Evolutionary conservation across 2,113 vertebrate species (phyloP).

Genomic region (Lophura nycthemera): DNA sequence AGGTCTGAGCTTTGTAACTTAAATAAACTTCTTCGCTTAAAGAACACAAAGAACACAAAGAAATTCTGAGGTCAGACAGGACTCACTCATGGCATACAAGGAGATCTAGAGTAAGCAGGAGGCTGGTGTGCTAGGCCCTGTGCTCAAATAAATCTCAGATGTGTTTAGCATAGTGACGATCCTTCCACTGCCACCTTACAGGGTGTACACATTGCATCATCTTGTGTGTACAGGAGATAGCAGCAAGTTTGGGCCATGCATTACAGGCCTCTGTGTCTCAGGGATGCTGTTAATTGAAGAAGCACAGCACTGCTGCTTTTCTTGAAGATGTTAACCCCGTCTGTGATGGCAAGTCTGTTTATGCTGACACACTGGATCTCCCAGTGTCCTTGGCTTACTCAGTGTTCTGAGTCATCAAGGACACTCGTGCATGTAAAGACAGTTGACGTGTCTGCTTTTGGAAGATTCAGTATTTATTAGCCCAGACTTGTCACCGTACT

Average conservation of each 20-base stretch:
- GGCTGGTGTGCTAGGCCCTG: not conserved
- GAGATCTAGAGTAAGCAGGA: not conserved
- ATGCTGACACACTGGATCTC: not conserved
- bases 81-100: not conserved
- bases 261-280: not conserved
- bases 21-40: not conserved
- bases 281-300: not conserved
- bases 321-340: not conserved
- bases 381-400: not conserved
- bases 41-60: not conserved
- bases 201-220: not conserved
- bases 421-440: not conserved
- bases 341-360: rapidly evolving
- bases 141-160: not conserved
- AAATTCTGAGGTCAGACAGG: not conserved
- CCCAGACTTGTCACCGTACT: not conserved
- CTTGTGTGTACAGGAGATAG: not conserved
- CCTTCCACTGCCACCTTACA: not conserved
- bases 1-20: not conserved
- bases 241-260: not conserved
- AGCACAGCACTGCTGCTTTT: not conserved
- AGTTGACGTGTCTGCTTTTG: not conserved
- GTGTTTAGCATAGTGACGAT: not conserved
- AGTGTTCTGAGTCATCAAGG: not conserved
- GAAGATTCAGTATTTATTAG: slow-evolving; percentile 8